These are phyloP conservation scores for Chionis minor DNA, from an alignment of 2,113 vertebrate species.

Conservation along the genomic window DNA sequence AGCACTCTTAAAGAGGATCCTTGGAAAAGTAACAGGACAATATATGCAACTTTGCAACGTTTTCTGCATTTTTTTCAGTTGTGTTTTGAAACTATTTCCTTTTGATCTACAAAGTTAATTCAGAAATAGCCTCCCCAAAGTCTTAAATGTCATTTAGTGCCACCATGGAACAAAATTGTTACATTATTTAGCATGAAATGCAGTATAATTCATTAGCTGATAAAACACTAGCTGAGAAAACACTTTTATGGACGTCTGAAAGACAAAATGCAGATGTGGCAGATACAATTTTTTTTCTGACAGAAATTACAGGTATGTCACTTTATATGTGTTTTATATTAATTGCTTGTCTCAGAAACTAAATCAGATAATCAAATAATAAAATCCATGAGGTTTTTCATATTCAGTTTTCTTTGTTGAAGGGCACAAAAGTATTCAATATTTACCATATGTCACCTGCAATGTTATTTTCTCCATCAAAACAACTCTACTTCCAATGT, in stretches of 20 bases:
- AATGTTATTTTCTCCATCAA: background rate
- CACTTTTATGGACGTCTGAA: constrained; percentile 9
- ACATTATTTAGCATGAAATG: background rate
- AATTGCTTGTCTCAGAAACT: constrained; percentile 27
- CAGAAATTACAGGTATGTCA: constrained; percentile 48
- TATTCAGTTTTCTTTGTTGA: background rate
- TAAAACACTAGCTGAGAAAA: constrained; percentile 35
- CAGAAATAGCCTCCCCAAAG: background rate
- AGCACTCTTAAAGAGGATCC: background rate
- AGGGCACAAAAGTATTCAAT: constrained; percentile 7
- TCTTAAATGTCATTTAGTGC: background rate
- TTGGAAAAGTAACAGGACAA: background rate
- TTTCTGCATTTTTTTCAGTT: background rate
- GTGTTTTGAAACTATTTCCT: background rate
- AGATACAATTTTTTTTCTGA: constrained; percentile 19
- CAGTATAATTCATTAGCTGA: constrained; percentile 2
- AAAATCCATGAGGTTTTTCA: background rate
- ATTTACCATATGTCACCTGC: background rate
- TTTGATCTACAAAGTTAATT: background rate
- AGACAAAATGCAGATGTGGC: background rate
- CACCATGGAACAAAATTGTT: background rate
- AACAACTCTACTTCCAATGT: background rate
- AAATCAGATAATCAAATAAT: constrained; percentile 36
- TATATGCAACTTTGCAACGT: background rate
- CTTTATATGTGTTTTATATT: constrained; percentile 39